These are phyloP conservation scores for Ormia ochracea DNA, from an alignment of 2,888 invertebrate genomes.

Conservation along the genomic window DNA sequence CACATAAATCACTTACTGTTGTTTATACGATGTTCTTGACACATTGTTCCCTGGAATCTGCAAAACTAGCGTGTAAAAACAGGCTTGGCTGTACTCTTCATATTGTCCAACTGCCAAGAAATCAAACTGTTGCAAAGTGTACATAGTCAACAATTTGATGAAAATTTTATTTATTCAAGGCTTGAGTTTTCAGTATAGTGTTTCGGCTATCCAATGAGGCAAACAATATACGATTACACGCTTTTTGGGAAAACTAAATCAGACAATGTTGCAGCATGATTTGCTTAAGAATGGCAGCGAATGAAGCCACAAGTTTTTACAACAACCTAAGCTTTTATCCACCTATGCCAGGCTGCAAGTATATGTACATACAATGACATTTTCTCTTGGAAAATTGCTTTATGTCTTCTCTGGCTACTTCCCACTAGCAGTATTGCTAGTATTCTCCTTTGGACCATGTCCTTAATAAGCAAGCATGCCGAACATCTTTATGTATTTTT, in stretches of 20 bases:
- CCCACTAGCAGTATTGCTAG: background rate
- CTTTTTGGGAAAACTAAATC: background rate
- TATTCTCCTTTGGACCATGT: constrained; percentile 27
- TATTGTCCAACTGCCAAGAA: constrained; percentile 6
- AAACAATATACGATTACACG: background rate
- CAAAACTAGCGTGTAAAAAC: too few relatives aligned
- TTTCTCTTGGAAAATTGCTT: constrained; percentile 15
- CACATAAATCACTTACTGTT: too few relatives aligned
- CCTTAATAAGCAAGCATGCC: constrained; percentile 17
- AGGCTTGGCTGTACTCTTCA: constrained; percentile 16
- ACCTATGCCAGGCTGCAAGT: background rate
- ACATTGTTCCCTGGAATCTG: too few relatives aligned
- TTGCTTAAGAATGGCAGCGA: constrained; percentile 13
- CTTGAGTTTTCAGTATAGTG: constrained; percentile 43
- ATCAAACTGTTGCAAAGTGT: constrained; percentile 32
- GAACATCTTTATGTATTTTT: constrained; percentile 31
- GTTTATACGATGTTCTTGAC: too few relatives aligned
- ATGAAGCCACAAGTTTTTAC: constrained; percentile 34
- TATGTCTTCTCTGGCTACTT: background rate
- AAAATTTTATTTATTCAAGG: constrained; percentile 53
- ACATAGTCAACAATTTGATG: constrained; percentile 51
- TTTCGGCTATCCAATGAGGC: background rate
- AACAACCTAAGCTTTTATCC: background rate
- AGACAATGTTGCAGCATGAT: constrained; percentile 33
- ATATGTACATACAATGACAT: constrained; percentile 19